Conservation (phyloP, 2,797 vertebrate genomes). For the Gambusia yucatana region DNA sequence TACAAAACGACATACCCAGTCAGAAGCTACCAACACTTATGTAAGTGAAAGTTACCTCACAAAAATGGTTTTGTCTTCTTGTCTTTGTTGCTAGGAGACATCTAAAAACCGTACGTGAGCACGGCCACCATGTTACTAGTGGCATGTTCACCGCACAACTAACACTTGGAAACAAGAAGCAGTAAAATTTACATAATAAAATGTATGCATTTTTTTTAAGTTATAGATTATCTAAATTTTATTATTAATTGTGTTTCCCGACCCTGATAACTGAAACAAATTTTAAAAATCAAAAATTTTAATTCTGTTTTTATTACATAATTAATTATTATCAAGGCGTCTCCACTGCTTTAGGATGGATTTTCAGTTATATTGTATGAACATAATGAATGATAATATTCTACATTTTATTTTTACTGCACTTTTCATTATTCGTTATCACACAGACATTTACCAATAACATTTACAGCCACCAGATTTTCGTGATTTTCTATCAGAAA, state of each 20-base stretch:
- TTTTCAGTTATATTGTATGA: background rate
- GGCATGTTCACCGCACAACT: background rate
- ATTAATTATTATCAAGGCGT: background rate
- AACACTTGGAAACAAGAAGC: background rate
- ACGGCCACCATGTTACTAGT: background rate
- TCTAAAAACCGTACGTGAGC: background rate
- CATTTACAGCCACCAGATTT: background rate
- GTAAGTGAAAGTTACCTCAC: background rate
- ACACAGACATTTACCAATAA: background rate
- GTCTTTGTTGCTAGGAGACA: constrained; percentile 13
- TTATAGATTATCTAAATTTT: too few species aligned
- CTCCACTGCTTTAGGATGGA: background rate
- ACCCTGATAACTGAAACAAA: background rate
- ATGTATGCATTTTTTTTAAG: too few species aligned
- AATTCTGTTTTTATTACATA: background rate
- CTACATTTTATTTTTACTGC: background rate
- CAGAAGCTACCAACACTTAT: background rate
- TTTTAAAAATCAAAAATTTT: background rate
- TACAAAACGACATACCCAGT: background rate
- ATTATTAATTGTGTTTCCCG: background rate
- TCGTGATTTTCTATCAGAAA: background rate
- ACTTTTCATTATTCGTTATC: background rate
- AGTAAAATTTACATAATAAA: background rate
- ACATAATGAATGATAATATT: background rate
- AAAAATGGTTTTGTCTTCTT: background rate